A percentile compares a stretch with the other conserved stretches of the same genome.
These are phyloP conservation scores for Morbakka virulenta DNA, from an alignment of 30 jellyfish, hydroid and myxozoan species.

Conservation along the genomic window DNA sequence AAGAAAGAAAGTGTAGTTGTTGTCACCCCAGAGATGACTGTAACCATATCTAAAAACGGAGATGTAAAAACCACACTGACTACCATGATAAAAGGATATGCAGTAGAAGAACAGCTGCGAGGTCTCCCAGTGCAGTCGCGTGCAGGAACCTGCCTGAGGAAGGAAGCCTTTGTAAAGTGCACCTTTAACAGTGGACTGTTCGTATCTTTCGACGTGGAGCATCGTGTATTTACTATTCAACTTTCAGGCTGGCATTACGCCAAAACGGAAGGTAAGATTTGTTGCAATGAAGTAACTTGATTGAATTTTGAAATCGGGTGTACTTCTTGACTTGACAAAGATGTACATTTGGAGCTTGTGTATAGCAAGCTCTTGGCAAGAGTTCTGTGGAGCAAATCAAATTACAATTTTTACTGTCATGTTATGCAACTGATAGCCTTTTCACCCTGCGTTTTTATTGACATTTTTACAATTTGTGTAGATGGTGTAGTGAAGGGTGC, in stretches of 20 bases:
- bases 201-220: conserved; percentile 63
- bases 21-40: conserved; percentile 90
- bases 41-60: conserved; percentile 64
- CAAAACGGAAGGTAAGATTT: conserved; percentile 84
- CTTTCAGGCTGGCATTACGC: conserved; percentile 87
- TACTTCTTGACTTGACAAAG: too few species aligned
- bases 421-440: too few species aligned
- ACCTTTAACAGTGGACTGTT: conserved; percentile 61
- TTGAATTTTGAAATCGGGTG: too few species aligned
- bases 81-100: conserved; percentile 25
- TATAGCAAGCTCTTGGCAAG: too few species aligned
- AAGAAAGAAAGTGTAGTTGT: conserved; percentile 79
- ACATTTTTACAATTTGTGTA: too few species aligned
- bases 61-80: conserved; percentile 55
- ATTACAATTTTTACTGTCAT: too few species aligned
- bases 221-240: conserved; percentile 65
- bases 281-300: too few species aligned
- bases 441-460: too few species aligned
- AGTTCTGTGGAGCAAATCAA: too few species aligned
- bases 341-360: too few species aligned
- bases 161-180: conserved; percentile 49
- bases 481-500: too few species aligned
- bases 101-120: conserved; percentile 20
- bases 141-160: conserved; percentile 54
- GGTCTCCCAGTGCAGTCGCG: conserved; percentile 87